Evolutionary conservation across 2,888 invertebrate species (phyloP).

Genomic region (Epirrhoe alternata): DNA sequence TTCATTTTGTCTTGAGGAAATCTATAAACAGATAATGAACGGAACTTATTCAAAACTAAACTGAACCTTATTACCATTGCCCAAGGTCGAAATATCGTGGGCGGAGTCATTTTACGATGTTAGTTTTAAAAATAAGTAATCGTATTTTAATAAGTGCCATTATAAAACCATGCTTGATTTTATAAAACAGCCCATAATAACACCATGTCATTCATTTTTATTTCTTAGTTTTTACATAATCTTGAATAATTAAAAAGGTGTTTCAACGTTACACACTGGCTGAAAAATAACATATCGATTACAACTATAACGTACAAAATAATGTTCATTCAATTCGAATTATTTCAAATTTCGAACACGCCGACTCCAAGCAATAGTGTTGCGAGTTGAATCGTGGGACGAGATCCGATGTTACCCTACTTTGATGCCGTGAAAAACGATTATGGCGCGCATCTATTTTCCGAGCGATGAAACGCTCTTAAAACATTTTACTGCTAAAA

Average conservation of each 20-base stretch:
- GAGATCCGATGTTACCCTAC: conserved; percentile 24
- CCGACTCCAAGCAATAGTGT: conserved; percentile 4
- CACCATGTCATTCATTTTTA: neutral
- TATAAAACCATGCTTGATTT: neutral
- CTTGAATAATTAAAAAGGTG: neutral
- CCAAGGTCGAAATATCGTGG: conserved; percentile 15
- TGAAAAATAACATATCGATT: too few relatives aligned
- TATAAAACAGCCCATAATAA: neutral
- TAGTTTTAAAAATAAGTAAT: conserved; percentile 20
- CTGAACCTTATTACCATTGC: conserved; percentile 24
- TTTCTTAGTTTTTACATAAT: neutral
- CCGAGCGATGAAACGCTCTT: conserved; percentile 23
- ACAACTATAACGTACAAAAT: too few relatives aligned
- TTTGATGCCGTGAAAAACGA: conserved; percentile 33
- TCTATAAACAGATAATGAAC: conserved; percentile 65
- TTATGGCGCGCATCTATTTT: conserved; percentile 28
- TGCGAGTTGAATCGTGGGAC: conserved; percentile 2
- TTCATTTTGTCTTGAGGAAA: conserved; percentile 68
- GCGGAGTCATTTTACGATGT: conserved; percentile 11
- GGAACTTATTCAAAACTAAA: conserved; percentile 10
- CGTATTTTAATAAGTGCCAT: conserved; percentile 18
- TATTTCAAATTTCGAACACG: neutral
- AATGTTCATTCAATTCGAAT: neutral
- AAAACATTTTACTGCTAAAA: conserved; percentile 30
- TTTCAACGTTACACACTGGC: too few relatives aligned